A percentile compares a stretch with the other conserved stretches of the same genome.
Conservation (phyloP, 2,797 vertebrate genomes). For the Sphenodon punctatus region DNA sequence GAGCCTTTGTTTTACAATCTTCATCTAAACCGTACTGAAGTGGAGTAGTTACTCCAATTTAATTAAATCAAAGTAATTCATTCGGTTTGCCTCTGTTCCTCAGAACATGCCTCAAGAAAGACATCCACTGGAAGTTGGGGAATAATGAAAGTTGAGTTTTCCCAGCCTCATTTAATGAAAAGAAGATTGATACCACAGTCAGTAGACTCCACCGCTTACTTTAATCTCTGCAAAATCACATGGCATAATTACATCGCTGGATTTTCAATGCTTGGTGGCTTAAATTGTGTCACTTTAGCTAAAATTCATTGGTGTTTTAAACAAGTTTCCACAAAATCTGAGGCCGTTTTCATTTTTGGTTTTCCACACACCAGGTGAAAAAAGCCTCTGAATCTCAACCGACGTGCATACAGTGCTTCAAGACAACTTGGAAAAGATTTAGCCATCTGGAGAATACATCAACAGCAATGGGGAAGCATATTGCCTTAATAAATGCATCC, state of each 20-base stretch:
- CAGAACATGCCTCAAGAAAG: too few species aligned
- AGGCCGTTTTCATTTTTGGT: background rate
- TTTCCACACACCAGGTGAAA: too few species aligned
- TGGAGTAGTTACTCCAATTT: too few species aligned
- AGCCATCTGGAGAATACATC: background rate
- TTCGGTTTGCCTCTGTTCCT: too few species aligned
- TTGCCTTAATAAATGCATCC: background rate
- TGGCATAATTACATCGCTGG: constrained; percentile 17
- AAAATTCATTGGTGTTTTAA: constrained; percentile 36
- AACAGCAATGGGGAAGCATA: background rate
- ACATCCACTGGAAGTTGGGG: background rate
- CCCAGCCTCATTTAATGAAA: background rate
- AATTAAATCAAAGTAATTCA: too few species aligned
- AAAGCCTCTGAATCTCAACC: background rate
- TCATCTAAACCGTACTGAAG: too few species aligned
- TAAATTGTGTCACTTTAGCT: constrained; percentile 6
- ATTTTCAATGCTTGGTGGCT: constrained; percentile 7
- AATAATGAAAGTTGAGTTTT: background rate
- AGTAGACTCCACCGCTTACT: background rate
- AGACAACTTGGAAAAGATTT: background rate
- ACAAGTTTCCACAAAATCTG: background rate
- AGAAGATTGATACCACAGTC: background rate
- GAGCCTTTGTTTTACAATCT: too few species aligned
- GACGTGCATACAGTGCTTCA: rapidly evolving
- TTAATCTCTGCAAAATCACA: rapidly evolving